These are phyloP conservation scores for Mormyrops boulengeri DNA, from an alignment of 2,797 vertebrate species.

Conservation along the genomic window DNA sequence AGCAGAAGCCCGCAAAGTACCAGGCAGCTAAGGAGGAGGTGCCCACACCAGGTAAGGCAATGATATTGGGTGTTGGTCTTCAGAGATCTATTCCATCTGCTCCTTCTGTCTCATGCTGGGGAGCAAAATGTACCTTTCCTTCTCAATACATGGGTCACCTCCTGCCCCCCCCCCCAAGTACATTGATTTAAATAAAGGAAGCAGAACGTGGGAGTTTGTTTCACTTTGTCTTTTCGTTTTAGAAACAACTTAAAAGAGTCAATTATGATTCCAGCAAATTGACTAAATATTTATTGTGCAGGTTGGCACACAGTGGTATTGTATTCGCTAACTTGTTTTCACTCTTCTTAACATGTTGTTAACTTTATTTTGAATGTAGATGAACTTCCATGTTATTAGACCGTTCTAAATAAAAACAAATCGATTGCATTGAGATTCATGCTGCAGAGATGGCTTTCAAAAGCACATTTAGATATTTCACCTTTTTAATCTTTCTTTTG, in stretches of 20 bases:
- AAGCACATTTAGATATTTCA: neutral
- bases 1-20: slow-evolving; percentile 37
- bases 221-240: neutral
- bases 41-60: slow-evolving; percentile 64
- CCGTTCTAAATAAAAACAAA: neutral
- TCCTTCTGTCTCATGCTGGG: neutral
- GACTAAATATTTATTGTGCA: neutral
- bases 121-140: neutral
- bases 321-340: neutral
- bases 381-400: neutral
- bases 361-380: neutral
- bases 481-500: neutral
- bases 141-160: neutral
- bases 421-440: neutral
- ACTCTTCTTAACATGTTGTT: neutral
- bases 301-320: neutral
- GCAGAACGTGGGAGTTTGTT: neutral
- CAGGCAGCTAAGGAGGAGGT: slow-evolving; percentile 48
- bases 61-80: neutral
- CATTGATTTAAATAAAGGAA: neutral
- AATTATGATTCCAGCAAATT: neutral
- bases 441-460: neutral
- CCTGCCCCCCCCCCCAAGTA: neutral
- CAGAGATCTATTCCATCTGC: neutral
- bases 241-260: neutral